Evolutionary conservation across 1,140 invertebrate genomes (phyloP).

Genomic region (Steinernema feltiae): DNA sequence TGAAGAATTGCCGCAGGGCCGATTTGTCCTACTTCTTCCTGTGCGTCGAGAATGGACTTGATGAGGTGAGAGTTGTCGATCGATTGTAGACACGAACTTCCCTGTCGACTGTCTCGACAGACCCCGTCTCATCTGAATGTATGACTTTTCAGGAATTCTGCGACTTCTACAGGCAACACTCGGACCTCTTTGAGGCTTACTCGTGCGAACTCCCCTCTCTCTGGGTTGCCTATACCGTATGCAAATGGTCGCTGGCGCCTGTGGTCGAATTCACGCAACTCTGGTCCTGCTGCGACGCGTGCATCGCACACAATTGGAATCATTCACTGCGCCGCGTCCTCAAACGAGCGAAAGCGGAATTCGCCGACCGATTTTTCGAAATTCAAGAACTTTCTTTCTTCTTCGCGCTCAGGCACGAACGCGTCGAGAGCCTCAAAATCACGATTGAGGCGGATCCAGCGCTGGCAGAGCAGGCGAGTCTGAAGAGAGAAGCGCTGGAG

Average conservation of each 20-base stretch:
- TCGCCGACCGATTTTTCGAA: neutral
- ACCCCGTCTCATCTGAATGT: too few species aligned
- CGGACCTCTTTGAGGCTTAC: neutral
- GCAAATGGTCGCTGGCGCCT: neutral
- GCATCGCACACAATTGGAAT: neutral
- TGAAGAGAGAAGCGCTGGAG: neutral
- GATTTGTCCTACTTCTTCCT: neutral
- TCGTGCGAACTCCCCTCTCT: neutral
- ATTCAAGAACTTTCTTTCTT: neutral
- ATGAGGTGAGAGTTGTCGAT: too few species aligned
- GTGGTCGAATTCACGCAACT: neutral
- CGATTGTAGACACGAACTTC: too few species aligned
- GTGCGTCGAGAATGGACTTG: neutral
- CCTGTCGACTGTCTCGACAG: too few species aligned
- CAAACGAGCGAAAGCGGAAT: neutral
- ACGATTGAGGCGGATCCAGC: neutral
- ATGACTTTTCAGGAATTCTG: neutral
- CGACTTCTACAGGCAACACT: slow-evolving; percentile 3
- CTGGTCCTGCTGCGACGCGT: neutral
- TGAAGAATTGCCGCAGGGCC: neutral
- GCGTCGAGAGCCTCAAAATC: neutral
- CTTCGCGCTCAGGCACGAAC: neutral
- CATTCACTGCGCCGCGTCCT: neutral
- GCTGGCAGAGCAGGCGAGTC: neutral
- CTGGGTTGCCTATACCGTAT: neutral